A percentile compares a stretch with the other conserved stretches of the same genome.
Evolutionary conservation across 2,113 vertebrate genomes (phyloP).

Genomic region (Larimichthys polyactis): DNA sequence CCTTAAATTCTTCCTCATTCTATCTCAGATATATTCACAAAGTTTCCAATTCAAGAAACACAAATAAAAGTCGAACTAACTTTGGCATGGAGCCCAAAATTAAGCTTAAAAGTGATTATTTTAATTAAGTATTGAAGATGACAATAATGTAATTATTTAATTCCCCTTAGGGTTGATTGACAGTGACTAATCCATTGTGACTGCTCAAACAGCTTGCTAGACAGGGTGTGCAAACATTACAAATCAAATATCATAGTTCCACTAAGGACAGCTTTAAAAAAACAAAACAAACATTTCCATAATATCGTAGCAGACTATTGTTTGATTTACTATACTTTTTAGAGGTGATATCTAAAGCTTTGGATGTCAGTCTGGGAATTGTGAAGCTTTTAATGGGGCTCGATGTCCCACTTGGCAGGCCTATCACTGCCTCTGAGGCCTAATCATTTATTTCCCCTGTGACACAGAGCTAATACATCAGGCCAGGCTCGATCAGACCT

Average conservation of each 20-base stretch:
- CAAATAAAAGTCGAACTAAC: not conserved
- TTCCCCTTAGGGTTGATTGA: not conserved
- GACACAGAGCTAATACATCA: constrained; percentile 66
- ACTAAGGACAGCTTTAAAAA: not conserved
- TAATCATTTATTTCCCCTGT: constrained; percentile 52
- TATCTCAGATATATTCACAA: not conserved
- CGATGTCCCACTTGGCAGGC: constrained; percentile 28
- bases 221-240: not conserved
- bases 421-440: constrained; percentile 5
- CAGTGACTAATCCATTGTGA: not conserved
- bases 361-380: constrained; percentile 4
- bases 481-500: constrained; percentile 50
- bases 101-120: not conserved
- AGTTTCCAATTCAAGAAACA: constrained; percentile 6
- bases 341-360: not conserved
- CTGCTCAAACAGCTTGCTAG: not conserved
- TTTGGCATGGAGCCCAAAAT: not conserved
- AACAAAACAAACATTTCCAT: not conserved
- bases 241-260: not conserved
- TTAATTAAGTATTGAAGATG: not conserved
- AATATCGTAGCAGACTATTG: not conserved
- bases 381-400: not conserved
- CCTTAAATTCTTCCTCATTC: not conserved
- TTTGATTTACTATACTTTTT: not conserved
- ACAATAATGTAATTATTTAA: not conserved